Base-by-base conservation (phyloP, 2,888 invertebrate species). In the Pristionchus exspectatus region DNA sequence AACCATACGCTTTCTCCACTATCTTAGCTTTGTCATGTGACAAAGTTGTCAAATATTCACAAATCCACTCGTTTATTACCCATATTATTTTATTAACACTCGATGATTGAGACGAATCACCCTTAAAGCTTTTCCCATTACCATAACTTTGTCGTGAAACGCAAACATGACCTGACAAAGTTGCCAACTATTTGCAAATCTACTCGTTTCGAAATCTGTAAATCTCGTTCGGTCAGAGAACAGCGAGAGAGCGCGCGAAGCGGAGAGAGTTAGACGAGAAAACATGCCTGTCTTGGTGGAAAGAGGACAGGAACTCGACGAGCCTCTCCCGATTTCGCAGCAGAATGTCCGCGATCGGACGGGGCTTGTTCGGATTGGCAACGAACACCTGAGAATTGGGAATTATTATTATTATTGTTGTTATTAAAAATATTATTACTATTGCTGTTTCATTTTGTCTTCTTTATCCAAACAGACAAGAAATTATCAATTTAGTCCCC, bases 301-400 rank as follows among this genome's bases (percentile, higher is more conserved):
- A 99, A 96, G 98, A 98, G 95, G 98, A 98, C 94, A 99, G 97
- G 96, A 99, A 99, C 95, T 99, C 99, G 93, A 99, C 93, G 83
- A 93, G 91, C 38, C 90, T 92, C 44, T 95, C 95, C 38, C 93
- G 98, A 96, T 99, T 99, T 95, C 99, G 97, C 95, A 99, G 96
- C 95, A 99, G 96, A 95, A 99, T 99, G 95, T 99, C 99, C 96
- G 99, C 96, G 95, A 99, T 99, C 92, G 99, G 98, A 96, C 98
- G 98, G 93, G 99, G 99, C 96, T 99, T 99, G 96, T 99, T 99
- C 92, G 99, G 99, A 96, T 99, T 99, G 94, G 99, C 99, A 95
- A 99, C 99, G 96, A 99, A 99, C 95, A 99, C 99, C 98, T 89
- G 59, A 50, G 33, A 9, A 69, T 2, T 16, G 38, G 5, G 4